Evolutionary conservation across 1,140 invertebrate species (phyloP), one percentile per base, ranked within the genome.

Genomic region (Diabrotica undecimpunctata): DNA sequence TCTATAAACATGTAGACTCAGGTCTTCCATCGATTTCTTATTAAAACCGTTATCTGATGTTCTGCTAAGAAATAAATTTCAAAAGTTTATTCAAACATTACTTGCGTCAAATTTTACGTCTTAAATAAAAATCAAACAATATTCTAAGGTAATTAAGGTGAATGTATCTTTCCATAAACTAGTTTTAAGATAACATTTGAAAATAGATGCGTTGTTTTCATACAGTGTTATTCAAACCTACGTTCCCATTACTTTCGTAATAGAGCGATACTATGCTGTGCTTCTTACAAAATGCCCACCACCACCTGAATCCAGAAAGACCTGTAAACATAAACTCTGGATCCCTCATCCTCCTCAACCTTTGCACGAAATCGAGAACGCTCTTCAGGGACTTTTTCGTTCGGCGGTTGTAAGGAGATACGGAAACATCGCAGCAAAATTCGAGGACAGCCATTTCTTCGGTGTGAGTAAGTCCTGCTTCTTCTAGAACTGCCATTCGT

Each of bases 281-380:
- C 72, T 91, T 90, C 75, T 90, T 90, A 80, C 88, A 90, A 72
- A 91, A 91, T 0, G 88, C 89, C 89, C 89, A 91, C 89, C 89
- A 90, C 89, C 89, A 91, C 13, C 88, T 78, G 71, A 90, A 91
- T 3, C 88, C 88, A 7, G 85, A 84, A 7, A 89, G 79, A 6
- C 87, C 87, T 52, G 84, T 83, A 68, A 90, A 89, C 25, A 82
- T 75, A 72, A 90, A 90, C 62, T 80, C 81, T 0, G 88, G 86
- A 65, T 89, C 86, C 63, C 86, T 81, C 12, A 75, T 77, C 54
- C 83, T 81, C 67, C 83, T 79, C 36, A 90, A 71, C 67, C 84
- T 86, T 68, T 89, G 85, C 11, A 90, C 88, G 69, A 84, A 90
- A 39, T 80, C 79, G 35, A 90, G 73, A n/a, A 91, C 84, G 61